Evolutionary conservation across 2,113 vertebrate genomes (phyloP).

Genomic region (Poeciliopsis turrubarensis): DNA sequence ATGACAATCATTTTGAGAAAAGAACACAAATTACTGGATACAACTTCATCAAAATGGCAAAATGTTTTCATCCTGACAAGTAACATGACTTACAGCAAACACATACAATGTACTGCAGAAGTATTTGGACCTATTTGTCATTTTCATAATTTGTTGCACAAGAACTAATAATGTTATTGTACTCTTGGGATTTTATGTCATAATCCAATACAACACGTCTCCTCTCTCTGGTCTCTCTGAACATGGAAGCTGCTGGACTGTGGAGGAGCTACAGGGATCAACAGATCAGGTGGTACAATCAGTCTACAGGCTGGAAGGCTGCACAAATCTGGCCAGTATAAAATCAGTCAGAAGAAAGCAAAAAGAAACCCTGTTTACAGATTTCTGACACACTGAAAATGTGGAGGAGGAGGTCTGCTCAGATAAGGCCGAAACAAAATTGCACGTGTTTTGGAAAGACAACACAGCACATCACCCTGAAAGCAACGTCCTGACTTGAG

Average conservation of each 20-base stretch:
- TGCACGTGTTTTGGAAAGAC: neutral
- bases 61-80: neutral
- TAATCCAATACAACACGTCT: neutral
- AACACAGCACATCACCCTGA: too few relatives aligned
- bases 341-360: too few relatives aligned
- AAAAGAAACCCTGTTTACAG: too few relatives aligned
- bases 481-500: too few relatives aligned
- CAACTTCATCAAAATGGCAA: conserved; percentile 10
- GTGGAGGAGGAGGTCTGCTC: neutral
- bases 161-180: neutral
- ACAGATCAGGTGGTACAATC: neutral
- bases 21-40: neutral
- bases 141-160: neutral
- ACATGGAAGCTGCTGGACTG: neutral
- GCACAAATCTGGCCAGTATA: neutral
- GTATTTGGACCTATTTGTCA: neutral
- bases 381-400: neutral
- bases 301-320: neutral
- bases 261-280: neutral
- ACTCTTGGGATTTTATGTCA: neutral
- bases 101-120: neutral
- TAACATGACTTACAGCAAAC: neutral
- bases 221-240: too few relatives aligned
- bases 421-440: neutral
- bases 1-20: conserved; percentile 10